A percentile compares a stretch with the other conserved stretches of the same genome.
Evolutionary conservation across 1,140 invertebrate species (phyloP).

Genomic region (Zophobas atratus): DNA sequence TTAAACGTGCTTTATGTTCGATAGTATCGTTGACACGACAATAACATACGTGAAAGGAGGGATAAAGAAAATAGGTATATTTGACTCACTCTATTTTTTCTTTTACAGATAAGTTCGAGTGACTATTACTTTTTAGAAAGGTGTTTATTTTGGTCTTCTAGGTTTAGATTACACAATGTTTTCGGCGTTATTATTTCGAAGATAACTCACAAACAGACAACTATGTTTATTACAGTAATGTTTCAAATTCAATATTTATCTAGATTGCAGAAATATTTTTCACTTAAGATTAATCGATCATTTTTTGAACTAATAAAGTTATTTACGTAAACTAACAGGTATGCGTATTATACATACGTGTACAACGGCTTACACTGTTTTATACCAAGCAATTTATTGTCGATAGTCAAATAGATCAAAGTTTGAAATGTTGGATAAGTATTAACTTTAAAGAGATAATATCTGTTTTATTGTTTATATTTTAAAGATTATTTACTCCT

Average conservation of each 20-base stretch:
- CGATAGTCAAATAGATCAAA: too few relatives aligned
- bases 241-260: neutral
- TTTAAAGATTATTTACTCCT: too few relatives aligned
- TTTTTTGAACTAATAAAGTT: too few relatives aligned
- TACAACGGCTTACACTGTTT: too few relatives aligned
- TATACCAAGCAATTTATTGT: too few relatives aligned
- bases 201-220: neutral
- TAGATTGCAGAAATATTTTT: conserved; percentile 2
- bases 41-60: neutral
- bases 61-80: neutral
- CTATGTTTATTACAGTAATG: neutral
- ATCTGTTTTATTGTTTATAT: too few relatives aligned
- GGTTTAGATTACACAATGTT: conserved; percentile 22
- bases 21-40: neutral
- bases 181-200: conserved; percentile 9
- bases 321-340: too few relatives aligned
- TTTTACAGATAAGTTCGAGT: conserved; percentile 14
- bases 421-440: too few relatives aligned
- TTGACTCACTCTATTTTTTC: conserved; percentile 14
- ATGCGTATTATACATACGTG: too few relatives aligned
- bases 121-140: conserved; percentile 7
- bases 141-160: conserved; percentile 21
- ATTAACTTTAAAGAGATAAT: too few relatives aligned
- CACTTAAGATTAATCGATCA: too few relatives aligned
- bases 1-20: conserved; percentile 23